Conservation (phyloP, 2,797 vertebrate genomes). For the Pipistrellus pygmaeus region DNA sequence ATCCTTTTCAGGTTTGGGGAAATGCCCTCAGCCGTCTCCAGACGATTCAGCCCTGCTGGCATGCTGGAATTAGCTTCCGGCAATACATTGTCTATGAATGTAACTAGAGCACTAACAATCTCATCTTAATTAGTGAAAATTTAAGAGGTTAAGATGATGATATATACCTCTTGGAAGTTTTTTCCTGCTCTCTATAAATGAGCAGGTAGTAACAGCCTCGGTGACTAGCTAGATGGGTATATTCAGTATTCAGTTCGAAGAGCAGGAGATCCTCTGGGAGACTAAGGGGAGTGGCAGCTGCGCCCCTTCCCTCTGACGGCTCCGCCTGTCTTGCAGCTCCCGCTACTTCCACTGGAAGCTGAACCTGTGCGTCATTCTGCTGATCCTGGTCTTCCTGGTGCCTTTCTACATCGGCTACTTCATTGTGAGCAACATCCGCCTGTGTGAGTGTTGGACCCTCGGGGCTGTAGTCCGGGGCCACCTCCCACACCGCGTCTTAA, state of each 20-base stretch:
- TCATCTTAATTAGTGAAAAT: too few species aligned
- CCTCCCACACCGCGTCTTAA: neutral
- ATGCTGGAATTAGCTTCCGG: too few species aligned
- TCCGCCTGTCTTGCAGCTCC: conserved; percentile 90
- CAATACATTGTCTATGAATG: neutral
- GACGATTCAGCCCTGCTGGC: too few species aligned
- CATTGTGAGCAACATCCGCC: conserved; percentile 98
- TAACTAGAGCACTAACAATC: neutral
- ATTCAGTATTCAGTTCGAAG: neutral
- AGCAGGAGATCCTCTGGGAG: neutral
- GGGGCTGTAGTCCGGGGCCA: neutral
- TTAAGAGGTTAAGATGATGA: neutral
- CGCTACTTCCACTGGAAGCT: conserved; percentile 99
- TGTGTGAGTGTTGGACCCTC: conserved; percentile 91
- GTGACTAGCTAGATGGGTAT: neutral
- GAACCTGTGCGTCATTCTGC: conserved; percentile 97
- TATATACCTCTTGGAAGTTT: conserved; percentile 39
- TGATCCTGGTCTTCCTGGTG: conserved; percentile 98
- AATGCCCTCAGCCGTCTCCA: too few species aligned
- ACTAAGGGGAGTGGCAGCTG: neutral
- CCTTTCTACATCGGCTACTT: conserved; percentile 99
- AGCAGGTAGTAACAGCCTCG: neutral
- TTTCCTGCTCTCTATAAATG: neutral
- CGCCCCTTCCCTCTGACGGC: neutral
- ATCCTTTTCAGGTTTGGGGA: too few species aligned